Conservation (phyloP, 2,888 invertebrate species). For the Platycheirus albimanus region DNA sequence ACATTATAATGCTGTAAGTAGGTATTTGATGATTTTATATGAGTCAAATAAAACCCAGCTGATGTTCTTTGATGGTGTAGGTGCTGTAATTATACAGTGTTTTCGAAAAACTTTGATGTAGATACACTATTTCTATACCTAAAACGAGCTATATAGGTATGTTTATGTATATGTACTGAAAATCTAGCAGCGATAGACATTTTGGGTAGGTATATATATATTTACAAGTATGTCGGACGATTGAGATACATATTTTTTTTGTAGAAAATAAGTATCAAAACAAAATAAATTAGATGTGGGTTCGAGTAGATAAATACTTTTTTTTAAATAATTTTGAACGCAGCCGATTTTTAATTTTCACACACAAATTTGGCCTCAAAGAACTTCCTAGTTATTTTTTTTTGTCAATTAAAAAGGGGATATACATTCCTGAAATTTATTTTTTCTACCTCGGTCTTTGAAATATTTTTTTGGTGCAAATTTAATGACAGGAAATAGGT, state of each 20-base stretch:
- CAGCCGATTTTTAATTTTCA: slow-evolving; percentile 6
- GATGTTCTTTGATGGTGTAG: slow-evolving; percentile 24
- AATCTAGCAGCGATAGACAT: not conserved
- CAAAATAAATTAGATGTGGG: slow-evolving; percentile 32
- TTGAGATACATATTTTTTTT: slow-evolving; percentile 7
- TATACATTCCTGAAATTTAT: not conserved
- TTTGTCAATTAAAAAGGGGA: no score
- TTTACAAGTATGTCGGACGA: not conserved
- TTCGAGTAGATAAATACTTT: not conserved
- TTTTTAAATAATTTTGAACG: not conserved
- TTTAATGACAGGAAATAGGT: slow-evolving; percentile 2
- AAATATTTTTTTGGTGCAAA: not conserved
- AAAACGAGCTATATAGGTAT: not conserved
- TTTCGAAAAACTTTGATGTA: not conserved
- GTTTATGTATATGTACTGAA: slow-evolving; percentile 2
- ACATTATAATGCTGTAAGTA: no score
- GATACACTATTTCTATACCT: not conserved
- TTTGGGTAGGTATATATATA: not conserved
- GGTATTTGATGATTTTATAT: slow-evolving; percentile 17
- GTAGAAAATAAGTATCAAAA: slow-evolving; percentile 28
- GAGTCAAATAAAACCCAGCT: slow-evolving; percentile 35
- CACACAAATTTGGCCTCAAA: slow-evolving; percentile 1
- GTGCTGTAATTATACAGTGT: slow-evolving; percentile 5
- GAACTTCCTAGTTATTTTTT: not conserved
- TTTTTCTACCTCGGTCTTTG: no score